phyloP scores from a whole-genome alignment of 2,888 invertebrate genomes.

The Tipula confusa region DNA sequence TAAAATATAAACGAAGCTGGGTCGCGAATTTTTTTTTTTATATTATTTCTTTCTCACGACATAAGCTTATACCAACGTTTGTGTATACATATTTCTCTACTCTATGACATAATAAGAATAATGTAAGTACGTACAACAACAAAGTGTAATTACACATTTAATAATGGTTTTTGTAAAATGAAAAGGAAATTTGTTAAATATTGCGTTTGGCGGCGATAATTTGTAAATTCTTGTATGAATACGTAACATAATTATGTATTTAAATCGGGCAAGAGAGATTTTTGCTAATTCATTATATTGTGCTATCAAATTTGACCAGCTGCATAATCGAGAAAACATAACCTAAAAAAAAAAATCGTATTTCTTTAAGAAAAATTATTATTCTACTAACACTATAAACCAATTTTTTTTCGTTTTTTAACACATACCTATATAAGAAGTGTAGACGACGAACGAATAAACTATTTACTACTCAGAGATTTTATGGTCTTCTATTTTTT shows the following conservation, averaged over 20 bases:
- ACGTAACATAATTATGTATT: too few species aligned
- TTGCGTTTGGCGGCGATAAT: background rate
- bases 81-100: background rate
- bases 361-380: background rate
- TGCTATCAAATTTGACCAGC: background rate
- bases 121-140: background rate
- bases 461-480: background rate
- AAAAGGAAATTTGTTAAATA: background rate
- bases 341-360: background rate
- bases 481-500: background rate
- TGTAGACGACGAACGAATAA: background rate
- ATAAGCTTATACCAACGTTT: constrained; percentile 28
- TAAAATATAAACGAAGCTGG: constrained; percentile 29
- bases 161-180: background rate
- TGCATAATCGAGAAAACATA: background rate
- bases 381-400: background rate
- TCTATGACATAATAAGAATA: constrained; percentile 3
- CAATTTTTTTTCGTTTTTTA: background rate
- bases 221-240: background rate
- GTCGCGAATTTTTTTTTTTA: constrained; percentile 28
- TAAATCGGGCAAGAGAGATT: too few species aligned
- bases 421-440: too few species aligned
- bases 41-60: constrained; percentile 25
- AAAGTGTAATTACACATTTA: background rate
- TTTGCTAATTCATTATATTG: background rate